Percentiles rank a stretch among this genome's conserved stretches.
These are phyloP conservation scores for Pungitius pungitius DNA, from an alignment of 2,113 vertebrate genomes.

Conservation along the genomic window DNA sequence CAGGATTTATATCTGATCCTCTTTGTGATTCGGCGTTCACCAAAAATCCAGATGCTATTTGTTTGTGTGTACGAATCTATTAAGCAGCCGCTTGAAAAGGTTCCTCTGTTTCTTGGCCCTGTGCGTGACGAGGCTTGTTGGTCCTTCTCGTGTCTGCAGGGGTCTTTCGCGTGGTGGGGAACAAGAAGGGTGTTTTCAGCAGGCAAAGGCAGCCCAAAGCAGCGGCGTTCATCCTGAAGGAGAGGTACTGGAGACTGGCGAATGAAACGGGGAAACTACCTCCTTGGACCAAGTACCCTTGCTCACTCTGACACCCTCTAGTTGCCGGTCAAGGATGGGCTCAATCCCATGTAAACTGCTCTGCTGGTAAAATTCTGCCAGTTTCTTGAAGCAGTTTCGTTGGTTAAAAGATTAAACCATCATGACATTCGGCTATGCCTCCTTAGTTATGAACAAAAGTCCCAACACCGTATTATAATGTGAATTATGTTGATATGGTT, in stretches of 20 bases:
- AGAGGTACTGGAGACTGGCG: conserved; percentile 93
- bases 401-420: background rate
- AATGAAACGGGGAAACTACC: conserved; percentile 85
- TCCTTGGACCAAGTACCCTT: conserved; percentile 76
- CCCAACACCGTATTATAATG: background rate
- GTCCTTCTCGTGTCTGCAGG: conserved; percentile 71
- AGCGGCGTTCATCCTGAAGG: conserved; percentile 88
- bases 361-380: background rate
- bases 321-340: background rate
- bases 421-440: background rate
- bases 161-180: conserved; percentile 84
- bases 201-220: conserved; percentile 93
- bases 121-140: conserved; percentile 1
- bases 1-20: too few relatives aligned
- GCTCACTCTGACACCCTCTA: conserved; percentile 53
- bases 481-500: background rate
- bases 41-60: too few relatives aligned
- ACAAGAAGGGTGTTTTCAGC: conserved; percentile 95
- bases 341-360: background rate
- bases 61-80: too few relatives aligned
- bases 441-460: background rate
- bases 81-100: background rate
- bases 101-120: background rate
- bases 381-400: background rate
- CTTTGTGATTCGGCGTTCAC: too few relatives aligned